Base-by-base conservation (phyloP, 2,113 vertebrate genomes). In the Zosterops hypoxanthus region DNA sequence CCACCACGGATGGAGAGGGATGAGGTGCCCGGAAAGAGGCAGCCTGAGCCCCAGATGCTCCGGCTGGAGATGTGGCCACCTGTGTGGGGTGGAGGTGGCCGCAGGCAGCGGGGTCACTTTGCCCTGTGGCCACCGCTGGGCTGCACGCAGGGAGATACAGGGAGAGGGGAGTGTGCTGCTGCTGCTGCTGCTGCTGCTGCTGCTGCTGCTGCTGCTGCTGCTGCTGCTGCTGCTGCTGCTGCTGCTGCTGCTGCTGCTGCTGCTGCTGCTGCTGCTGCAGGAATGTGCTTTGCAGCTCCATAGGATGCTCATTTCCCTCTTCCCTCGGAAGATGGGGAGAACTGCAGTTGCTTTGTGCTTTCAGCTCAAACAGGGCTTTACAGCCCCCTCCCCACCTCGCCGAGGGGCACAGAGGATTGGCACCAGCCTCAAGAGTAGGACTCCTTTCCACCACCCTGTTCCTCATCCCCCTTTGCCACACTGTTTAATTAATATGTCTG, bases 1-100 rank as follows among this genome's bases (percentile, higher is more conserved):
- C 50, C 92, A 29, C 76, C 68, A 49, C 3, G 56, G 80, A 36
- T 3, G 36, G 79, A 90, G 91, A 82, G 71, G 80, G 75, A 82
- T 13, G 71, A 44, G 69, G 61, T 92, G 87, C 97, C 95, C 75
- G 63, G 82, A 96, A 95, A 91, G 92, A 95, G 75, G 88, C 89
- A 70, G 89, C 85, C 85, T 90, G 88, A 97, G 92, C 83, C 92
- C 88, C 97, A 96, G 94, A 96, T 71, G 77, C 94, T 94, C 12
- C 39, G 85, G 77, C 31, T 95, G 93, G 94, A 94, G 66, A 24
- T 16, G 13, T 16, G 13, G 6, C 64, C 31, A 0, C 3, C 2
- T 18, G 77, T 12, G 12, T 46, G 15, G 63, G 90, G 83, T 1
- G 8, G 96, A 95, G 97, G 97, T 90, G 89, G 80, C 56, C 25